Conservation (phyloP, 2,797 vertebrate genomes). For the Tiaroga cobitis region DNA sequence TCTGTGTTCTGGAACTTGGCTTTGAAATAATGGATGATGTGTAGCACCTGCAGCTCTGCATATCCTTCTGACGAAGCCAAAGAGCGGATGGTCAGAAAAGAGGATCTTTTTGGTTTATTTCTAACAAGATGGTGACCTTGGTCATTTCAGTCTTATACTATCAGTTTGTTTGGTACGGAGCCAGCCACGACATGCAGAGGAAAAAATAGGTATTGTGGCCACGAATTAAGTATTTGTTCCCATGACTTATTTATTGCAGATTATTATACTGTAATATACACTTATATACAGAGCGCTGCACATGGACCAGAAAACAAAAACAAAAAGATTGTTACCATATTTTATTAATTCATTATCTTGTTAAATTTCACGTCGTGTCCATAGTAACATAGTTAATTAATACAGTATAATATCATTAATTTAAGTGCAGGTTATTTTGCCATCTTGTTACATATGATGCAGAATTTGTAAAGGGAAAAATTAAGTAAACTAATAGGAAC, state of each 20-base stretch:
- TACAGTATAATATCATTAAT: not conserved
- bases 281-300: not conserved
- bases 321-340: not conserved
- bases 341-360: not conserved
- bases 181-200: not conserved
- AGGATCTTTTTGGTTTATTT: not conserved
- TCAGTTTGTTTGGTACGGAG: not conserved
- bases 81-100: not conserved
- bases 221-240: not conserved
- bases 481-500: too few species aligned
- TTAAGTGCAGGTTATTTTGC: not conserved
- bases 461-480: not conserved
- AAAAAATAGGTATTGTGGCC: not conserved
- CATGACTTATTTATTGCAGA: not conserved
- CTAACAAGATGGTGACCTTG: not conserved
- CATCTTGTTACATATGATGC: not conserved
- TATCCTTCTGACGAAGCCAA: not conserved
- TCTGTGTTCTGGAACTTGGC: not conserved
- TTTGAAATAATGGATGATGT: not conserved
- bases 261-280: not conserved
- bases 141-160: not conserved
- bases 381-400: not conserved
- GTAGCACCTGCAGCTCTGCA: not conserved
- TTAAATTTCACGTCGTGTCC: not conserved
- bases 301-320: not conserved